Conservation (phyloP, 2,113 vertebrate species). For the Syngnathus floridae region DNA sequence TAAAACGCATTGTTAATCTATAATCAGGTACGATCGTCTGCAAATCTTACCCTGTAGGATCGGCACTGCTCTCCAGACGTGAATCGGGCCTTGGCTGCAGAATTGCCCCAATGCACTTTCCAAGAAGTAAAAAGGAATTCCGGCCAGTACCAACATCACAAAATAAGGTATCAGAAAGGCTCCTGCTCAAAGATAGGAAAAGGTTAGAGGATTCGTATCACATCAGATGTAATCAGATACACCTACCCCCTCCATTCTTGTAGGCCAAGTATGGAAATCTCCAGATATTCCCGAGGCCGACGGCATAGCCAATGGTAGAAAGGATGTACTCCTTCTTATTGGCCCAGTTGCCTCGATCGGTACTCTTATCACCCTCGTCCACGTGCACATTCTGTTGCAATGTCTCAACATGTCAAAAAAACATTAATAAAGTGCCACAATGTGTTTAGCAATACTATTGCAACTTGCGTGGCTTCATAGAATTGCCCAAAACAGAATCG, state of each 20-base stretch:
- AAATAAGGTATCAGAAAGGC: constrained; percentile 85
- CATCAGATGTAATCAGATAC: constrained; percentile 31
- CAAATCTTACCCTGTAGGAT: constrained; percentile 76
- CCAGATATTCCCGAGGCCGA: constrained; percentile 88
- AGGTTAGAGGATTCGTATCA: constrained; percentile 46
- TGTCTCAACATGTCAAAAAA: neutral
- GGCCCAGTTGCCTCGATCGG: constrained; percentile 81
- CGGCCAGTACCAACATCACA: constrained; percentile 79
- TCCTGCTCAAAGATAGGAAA: constrained; percentile 57
- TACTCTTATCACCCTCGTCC: constrained; percentile 56
- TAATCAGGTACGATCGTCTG: neutral
- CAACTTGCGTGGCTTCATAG: neutral
- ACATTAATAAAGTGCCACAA: neutral
- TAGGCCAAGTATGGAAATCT: constrained; percentile 85
- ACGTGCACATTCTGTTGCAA: constrained; percentile 35
- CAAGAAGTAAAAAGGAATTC: constrained; percentile 82
- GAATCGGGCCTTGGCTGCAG: constrained; percentile 81
- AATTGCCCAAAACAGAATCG: neutral
- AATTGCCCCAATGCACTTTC: constrained; percentile 87
- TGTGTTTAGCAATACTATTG: neutral
- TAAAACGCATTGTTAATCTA: constrained; percentile 1
- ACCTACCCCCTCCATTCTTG: constrained; percentile 81
- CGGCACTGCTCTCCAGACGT: constrained; percentile 78
- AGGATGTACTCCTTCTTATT: constrained; percentile 82
- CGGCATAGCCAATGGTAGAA: constrained; percentile 84